Conservation (phyloP, 2,888 invertebrate species). For the Colletes collaris region DNA sequence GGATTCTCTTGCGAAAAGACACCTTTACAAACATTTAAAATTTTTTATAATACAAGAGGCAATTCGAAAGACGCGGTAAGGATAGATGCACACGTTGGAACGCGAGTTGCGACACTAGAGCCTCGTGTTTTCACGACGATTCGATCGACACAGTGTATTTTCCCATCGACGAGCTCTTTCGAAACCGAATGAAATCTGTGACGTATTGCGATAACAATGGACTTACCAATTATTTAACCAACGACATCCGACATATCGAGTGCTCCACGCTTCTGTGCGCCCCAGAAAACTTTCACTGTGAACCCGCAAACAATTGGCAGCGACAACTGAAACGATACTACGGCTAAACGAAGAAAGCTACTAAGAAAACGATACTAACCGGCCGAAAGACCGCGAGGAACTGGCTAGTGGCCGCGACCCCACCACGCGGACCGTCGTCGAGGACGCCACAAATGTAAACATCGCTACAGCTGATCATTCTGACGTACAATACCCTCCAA, state of each 20-base stretch:
- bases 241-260: slow-evolving; percentile 40
- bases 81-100: too few relatives aligned
- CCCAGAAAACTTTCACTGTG: slow-evolving; percentile 36
- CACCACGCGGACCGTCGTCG: slow-evolving; percentile 62
- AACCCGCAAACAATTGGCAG: slow-evolving; percentile 26
- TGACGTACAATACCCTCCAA: slow-evolving; percentile 9
- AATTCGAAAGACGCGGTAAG: too few relatives aligned
- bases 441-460: slow-evolving; percentile 74
- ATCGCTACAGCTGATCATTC: slow-evolving; percentile 73
- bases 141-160: not conserved
- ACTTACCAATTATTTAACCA: slow-evolving; percentile 42
- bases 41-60: too few relatives aligned
- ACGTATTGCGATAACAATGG: too few relatives aligned
- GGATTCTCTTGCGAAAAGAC: too few relatives aligned
- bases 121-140: not conserved
- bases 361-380: slow-evolving; percentile 56
- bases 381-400: slow-evolving; percentile 71
- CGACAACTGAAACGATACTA: not conserved
- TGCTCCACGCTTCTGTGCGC: slow-evolving; percentile 12
- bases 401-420: slow-evolving; percentile 70
- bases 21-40: too few relatives aligned
- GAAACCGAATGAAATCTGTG: not conserved
- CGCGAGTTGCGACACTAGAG: not conserved
- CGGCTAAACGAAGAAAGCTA: slow-evolving; percentile 27
- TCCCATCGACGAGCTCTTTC: not conserved